Base-by-base conservation (phyloP, 2,888 invertebrate species). In the Drepanosiphum platanoidis region DNA sequence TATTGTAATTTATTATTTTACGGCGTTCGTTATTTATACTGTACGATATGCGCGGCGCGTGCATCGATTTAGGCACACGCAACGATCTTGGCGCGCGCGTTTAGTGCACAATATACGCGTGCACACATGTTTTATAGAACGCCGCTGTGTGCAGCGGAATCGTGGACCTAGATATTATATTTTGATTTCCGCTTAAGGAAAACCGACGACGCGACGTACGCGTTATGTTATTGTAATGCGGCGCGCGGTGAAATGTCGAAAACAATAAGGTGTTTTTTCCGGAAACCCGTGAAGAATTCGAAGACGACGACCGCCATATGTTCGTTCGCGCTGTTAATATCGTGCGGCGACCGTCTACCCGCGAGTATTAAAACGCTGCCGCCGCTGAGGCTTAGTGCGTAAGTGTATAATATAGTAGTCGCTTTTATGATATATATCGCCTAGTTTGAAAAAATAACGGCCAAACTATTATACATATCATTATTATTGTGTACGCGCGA, bases 231-330 rank as follows among this genome's bases (percentile, higher is more conserved):
- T 27, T 4, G 22, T 61, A 27, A n/a, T 61, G 22, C 8, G n/a
- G 18, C 52, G 18, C 52, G 18, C 5, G 52, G 52, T 52, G 5
- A n/a, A 71, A 72, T 1, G 9, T 58, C 22, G 7, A 58, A 58
- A 70, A 70, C 15, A 32, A 34, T 34, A 34, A 11, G 30, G 0
- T 0, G 22, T 1, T 78, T 78, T 78, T 78, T 39, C 78, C 22
- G 11, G 1, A 0, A 11, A 34, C 52, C 34, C 34, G 13, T 30
- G 36, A 70, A 52, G 3, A 27, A 70, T 52, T 34, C n/a, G 52
- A 46, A 34, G 70, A 70, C 52, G 15, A 46, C 13, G 34, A 22
- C 46, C 46, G 46, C 68, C 79, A 68, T 80, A 80, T 70, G 36
- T 80, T 58, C 68, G 68, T 80, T n/a, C 74, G n/a, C 15, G 42